Evolutionary conservation across 2,797 vertebrate species (phyloP), one percentile per base, ranked within the genome.

Genomic region (Notolabrus celidotus): DNA sequence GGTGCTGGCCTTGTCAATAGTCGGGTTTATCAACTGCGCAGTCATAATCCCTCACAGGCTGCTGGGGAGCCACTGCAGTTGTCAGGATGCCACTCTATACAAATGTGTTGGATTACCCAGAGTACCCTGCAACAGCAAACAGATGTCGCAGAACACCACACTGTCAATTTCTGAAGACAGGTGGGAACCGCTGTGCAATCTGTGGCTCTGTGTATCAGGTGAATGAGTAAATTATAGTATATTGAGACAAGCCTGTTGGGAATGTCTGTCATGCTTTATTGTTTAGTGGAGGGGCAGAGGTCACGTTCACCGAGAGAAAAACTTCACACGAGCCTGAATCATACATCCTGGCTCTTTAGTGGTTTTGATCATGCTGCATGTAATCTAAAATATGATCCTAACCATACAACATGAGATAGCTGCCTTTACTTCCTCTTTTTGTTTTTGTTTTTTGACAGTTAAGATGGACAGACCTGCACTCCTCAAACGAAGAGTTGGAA

Each of bases 21-120:
- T 82, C 86, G 79, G 88, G 82, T 88, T 83, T 85, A 92, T 92
- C 82, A 87, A 75, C 79, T 63, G 64, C 64, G 79, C 79, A 80
- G 85, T 80, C 86, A 73, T 92, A 89, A 92, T 90, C 86, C 83
- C 79, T 89, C 74, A 85, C 72, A 64, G 73, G 69, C 82, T 85
- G 85, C 83, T 71, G 67, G 70, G 67, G 83, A 91, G 86, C 60
- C 71, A 67, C 74, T 84, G 74, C 61, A 84, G 82, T 85, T 89
- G 86, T 91, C 86, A 86, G 73, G 67, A 60, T 74, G 76, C 39
- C 56, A 76, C 84, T 85, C 63, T 69, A 74, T 82, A 88, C 85
- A 89, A 89, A 92, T 80, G 72, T 76, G 77, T 49, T 84, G 82
- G 84, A 90, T 92, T 89, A 88, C 89, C 80, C 61, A 79, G 84